phyloP scores from a whole-genome alignment of 2,888 invertebrate genomes.

The Diaprepes abbreviatus region DNA sequence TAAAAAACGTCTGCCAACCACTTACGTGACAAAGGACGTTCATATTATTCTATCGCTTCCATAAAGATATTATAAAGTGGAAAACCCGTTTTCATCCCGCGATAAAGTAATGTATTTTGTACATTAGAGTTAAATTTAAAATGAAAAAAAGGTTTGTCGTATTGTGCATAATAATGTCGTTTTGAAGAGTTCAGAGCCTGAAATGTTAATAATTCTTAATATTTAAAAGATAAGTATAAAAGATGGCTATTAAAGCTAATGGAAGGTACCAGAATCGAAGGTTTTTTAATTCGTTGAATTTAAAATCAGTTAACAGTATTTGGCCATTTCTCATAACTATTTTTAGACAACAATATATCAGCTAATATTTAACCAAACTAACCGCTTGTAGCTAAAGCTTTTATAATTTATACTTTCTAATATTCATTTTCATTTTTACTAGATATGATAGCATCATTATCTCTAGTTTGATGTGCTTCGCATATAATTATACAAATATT shows the following conservation, averaged over 20 bases:
- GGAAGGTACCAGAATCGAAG: neutral
- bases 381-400: too few species aligned
- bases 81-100: constrained; percentile 42
- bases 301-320: too few species aligned
- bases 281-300: too few species aligned
- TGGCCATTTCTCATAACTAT: too few species aligned
- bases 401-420: too few species aligned
- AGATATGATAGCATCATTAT: too few species aligned
- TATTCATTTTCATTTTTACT: too few species aligned
- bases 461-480: too few species aligned
- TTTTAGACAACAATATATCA: too few species aligned
- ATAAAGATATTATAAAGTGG: constrained; percentile 51
- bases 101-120: constrained; percentile 48
- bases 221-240: constrained; percentile 13
- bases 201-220: constrained; percentile 12
- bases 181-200: constrained; percentile 6
- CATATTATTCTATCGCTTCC: constrained; percentile 51
- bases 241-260: constrained; percentile 19
- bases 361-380: too few species aligned
- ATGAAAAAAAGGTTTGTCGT: constrained; percentile 23
- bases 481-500: too few species aligned
- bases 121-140: constrained; percentile 40
- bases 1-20: constrained; percentile 37
- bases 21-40: constrained; percentile 54
- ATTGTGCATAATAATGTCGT: constrained; percentile 30